A percentile compares a stretch with the other conserved stretches of the same genome.
Conservation (phyloP, 2,888 invertebrate genomes). For the Cylloceria caligata region DNA sequence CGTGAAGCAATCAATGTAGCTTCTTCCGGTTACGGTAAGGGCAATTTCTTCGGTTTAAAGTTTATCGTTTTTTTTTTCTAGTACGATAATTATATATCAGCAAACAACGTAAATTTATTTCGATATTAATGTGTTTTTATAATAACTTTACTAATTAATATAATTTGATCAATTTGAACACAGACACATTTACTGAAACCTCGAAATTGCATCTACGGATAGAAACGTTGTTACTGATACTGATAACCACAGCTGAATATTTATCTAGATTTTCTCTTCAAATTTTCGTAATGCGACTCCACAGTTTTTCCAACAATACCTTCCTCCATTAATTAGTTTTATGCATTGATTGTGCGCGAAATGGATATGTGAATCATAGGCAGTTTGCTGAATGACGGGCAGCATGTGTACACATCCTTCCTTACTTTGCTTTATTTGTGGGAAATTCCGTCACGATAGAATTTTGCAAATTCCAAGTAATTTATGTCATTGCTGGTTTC, state of each 20-base stretch:
- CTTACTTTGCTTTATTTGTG: not conserved
- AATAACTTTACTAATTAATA: too few species aligned
- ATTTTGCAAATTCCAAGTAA: constrained; percentile 37
- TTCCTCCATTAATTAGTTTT: not conserved
- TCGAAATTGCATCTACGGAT: too few species aligned
- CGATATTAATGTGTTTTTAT: not conserved
- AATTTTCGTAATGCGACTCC: too few species aligned
- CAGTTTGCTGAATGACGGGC: not conserved
- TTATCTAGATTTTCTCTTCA: too few species aligned
- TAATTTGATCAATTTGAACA: too few species aligned
- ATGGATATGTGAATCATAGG: not conserved
- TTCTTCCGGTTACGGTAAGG: constrained; percentile 19
- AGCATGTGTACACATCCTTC: not conserved
- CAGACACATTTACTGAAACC: too few species aligned
- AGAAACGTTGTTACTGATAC: too few species aligned
- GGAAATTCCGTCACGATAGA: constrained; percentile 30
- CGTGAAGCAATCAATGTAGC: not conserved
- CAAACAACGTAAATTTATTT: not conserved
- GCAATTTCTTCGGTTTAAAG: not conserved
- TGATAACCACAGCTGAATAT: too few species aligned
- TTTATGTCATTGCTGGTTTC: constrained; percentile 33
- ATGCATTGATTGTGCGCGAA: not conserved
- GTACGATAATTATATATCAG: not conserved
- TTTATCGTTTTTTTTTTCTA: not conserved
- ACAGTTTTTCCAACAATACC: too few species aligned